A percentile compares a stretch with the other conserved stretches of the same genome.
These are phyloP conservation scores for Coleophora deauratella DNA, from an alignment of 2,888 invertebrate species.

Conservation along the genomic window DNA sequence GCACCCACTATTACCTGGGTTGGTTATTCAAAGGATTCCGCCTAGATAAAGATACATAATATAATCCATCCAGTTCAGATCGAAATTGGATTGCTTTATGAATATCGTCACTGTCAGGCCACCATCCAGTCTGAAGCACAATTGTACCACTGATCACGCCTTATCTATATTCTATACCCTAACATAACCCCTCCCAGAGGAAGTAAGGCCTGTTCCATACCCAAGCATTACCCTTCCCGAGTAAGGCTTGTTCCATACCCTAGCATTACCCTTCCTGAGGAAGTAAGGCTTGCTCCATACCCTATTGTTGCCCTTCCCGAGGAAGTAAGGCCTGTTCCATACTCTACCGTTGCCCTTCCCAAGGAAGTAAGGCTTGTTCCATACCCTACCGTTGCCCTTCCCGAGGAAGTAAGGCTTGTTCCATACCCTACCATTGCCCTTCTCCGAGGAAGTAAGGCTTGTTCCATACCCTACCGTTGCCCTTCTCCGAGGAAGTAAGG, in stretches of 20 bases:
- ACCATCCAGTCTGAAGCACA: too few species aligned
- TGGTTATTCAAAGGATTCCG: too few species aligned
- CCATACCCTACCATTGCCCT: conserved; percentile 91
- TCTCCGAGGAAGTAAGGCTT: conserved; percentile 97
- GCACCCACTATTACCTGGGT: too few species aligned
- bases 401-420: conserved; percentile 97
- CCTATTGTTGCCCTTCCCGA: conserved; percentile 93
- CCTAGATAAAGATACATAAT: too few species aligned
- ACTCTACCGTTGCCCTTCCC: conserved; percentile 93
- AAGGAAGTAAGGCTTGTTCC: conserved; percentile 95
- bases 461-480: conserved; percentile 88
- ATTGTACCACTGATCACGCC: too few species aligned
- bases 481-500: conserved; percentile 90
- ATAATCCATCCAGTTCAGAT: too few species aligned
- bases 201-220: conserved; percentile 96
- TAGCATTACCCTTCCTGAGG: conserved; percentile 92
- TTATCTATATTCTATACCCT: too few species aligned
- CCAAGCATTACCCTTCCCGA: conserved; percentile 93
- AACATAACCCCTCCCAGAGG: conserved; percentile 92
- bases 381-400: conserved; percentile 90
- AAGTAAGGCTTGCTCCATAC: conserved; percentile 76
- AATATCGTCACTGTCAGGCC: too few species aligned
- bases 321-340: conserved; percentile 94
- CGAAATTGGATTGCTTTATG: too few species aligned
- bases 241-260: conserved; percentile 94